These are phyloP conservation scores for Orientallactaga bullata DNA, from an alignment of 2,113 vertebrate genomes.

Conservation along the genomic window DNA sequence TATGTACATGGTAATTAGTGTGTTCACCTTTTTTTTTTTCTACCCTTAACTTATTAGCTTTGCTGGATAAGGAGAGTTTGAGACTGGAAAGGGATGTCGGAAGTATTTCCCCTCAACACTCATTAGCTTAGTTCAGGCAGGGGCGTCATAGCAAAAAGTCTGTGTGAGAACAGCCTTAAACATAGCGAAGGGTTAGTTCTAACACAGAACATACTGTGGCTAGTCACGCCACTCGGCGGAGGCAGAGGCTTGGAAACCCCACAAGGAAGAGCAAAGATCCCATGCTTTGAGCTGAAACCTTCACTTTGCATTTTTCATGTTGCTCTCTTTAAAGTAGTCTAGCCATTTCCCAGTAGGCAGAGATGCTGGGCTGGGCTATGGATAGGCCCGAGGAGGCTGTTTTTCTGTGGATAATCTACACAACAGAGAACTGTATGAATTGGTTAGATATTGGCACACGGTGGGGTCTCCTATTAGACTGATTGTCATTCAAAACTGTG, in stretches of 20 bases:
- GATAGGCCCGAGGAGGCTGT: fast-evolving
- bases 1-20: neutral
- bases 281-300: neutral
- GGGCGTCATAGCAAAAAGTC: neutral
- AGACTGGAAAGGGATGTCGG: neutral
- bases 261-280: neutral
- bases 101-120: neutral
- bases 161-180: neutral
- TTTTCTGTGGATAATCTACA: neutral
- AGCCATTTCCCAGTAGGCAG: neutral
- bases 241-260: neutral
- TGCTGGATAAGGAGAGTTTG: neutral
- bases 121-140: neutral
- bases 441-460: fast-evolving
- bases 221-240: neutral
- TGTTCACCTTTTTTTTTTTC: too few relatives aligned
- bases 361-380: neutral
- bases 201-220: neutral
- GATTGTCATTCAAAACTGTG: fast-evolving
- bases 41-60: neutral
- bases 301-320: neutral
- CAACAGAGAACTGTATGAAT: neutral
- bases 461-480: fast-evolving
- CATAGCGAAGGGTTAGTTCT: neutral
- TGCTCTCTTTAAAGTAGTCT: neutral